phyloP scores from a whole-genome alignment of 2,797 vertebrate species.

The Lithobates pipiens region DNA sequence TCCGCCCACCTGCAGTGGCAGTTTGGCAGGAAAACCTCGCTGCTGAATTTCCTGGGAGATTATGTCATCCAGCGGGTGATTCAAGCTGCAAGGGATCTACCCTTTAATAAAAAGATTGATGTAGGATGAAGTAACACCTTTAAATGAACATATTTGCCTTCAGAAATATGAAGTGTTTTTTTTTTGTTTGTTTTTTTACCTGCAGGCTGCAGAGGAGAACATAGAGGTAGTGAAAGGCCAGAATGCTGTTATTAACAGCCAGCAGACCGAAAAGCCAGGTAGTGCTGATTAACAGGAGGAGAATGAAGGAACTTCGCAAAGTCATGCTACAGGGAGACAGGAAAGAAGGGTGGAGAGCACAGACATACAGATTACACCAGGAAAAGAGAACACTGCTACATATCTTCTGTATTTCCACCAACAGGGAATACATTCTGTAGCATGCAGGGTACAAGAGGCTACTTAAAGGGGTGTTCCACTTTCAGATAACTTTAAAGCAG shows the following conservation, averaged over 20 bases:
- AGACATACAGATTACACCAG: constrained; percentile 32
- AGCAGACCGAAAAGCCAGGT: constrained; percentile 97
- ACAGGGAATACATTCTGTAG: constrained; percentile 12
- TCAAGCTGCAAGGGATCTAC: too few species aligned
- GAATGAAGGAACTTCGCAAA: constrained; percentile 91
- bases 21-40: too few species aligned
- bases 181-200: constrained; percentile 83
- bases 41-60: too few species aligned
- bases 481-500: background rate
- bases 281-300: constrained; percentile 91
- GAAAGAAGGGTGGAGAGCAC: constrained; percentile 45
- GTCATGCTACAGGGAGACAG: constrained; percentile 81
- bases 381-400: constrained; percentile 39
- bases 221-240: constrained; percentile 98
- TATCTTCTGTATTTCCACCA: constrained; percentile 15
- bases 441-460: background rate
- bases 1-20: too few species aligned
- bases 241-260: constrained; percentile 97
- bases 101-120: background rate
- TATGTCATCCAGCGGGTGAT: too few species aligned
- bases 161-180: constrained; percentile 5
- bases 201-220: constrained; percentile 92
- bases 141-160: background rate
- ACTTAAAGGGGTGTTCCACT: background rate
- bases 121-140: background rate